These are phyloP conservation scores for Diplodus sargus DNA, from an alignment of 2,797 vertebrate genomes.

Conservation along the genomic window DNA sequence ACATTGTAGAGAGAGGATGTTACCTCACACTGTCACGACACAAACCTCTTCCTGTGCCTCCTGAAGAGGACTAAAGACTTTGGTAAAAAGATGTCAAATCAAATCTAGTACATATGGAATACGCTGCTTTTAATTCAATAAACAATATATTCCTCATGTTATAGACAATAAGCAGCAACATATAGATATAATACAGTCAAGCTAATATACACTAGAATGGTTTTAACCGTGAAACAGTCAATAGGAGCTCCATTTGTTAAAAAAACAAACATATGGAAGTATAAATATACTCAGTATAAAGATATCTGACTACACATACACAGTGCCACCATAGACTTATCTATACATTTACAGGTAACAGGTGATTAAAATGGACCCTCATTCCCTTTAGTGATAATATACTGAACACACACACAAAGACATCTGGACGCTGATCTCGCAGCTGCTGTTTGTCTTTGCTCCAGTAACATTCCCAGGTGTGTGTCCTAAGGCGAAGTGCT, in stretches of 20 bases:
- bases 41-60: neutral
- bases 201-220: constrained; percentile 36
- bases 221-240: constrained; percentile 40
- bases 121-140: constrained; percentile 41
- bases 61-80: constrained; percentile 29
- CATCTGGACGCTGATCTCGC: constrained; percentile 6
- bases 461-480: constrained; percentile 55
- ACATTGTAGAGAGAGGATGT: constrained; percentile 16
- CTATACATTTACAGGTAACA: constrained; percentile 48
- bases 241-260: constrained; percentile 55
- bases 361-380: constrained; percentile 49
- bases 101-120: constrained; percentile 37
- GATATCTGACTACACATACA: constrained; percentile 53
- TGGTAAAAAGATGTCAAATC: constrained; percentile 37
- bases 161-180: constrained; percentile 39
- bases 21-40: constrained; percentile 1
- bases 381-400: constrained; percentile 48
- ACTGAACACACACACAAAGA: constrained; percentile 12
- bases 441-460: constrained; percentile 24
- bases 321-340: constrained; percentile 30
- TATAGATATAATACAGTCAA: constrained; percentile 26
- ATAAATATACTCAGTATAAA: constrained; percentile 74
- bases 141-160: constrained; percentile 20
- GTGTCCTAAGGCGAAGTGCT: constrained; percentile 70
- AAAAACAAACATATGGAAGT: constrained; percentile 57